Evolutionary conservation across 1,140 invertebrate species (phyloP).

Genomic region (Trypoxylus dichotomus): DNA sequence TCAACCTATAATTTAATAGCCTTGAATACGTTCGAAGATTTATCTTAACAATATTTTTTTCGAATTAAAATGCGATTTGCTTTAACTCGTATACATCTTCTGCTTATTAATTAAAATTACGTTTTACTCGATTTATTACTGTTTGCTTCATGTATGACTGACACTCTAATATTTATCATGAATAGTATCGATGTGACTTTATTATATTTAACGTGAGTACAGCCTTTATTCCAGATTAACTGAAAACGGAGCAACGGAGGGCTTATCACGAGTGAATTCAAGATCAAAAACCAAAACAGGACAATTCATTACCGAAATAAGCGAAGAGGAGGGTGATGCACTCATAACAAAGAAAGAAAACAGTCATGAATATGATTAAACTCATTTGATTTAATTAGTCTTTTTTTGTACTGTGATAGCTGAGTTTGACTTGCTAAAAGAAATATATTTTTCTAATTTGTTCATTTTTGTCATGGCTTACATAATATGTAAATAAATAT

Average conservation of each 20-base stretch:
- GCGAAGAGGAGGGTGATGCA: slow-evolving; percentile 67
- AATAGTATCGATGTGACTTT: slow-evolving; percentile 26
- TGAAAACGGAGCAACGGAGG: slow-evolving; percentile 61
- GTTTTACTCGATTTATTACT: no score
- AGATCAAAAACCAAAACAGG: slow-evolving; percentile 39
- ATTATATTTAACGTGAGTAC: slow-evolving; percentile 36
- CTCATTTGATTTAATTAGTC: not conserved
- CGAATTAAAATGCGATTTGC: no score
- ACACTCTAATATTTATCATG: not conserved
- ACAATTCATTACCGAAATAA: slow-evolving; percentile 51
- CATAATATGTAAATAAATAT: slow-evolving; percentile 5
- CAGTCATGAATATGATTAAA: slow-evolving; percentile 72
- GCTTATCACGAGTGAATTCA: slow-evolving; percentile 59
- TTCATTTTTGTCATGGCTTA: not conserved
- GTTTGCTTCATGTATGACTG: not conserved
- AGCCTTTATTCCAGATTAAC: slow-evolving; percentile 56
- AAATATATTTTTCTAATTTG: slow-evolving; percentile 26
- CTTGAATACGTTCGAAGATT: no score
- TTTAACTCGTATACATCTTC: no score
- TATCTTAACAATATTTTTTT: no score
- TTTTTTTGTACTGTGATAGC: slow-evolving; percentile 27
- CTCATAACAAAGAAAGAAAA: slow-evolving; percentile 68
- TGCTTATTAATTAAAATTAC: no score
- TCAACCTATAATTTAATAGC: no score
- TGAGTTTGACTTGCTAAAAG: slow-evolving; percentile 9